Conservation (phyloP, 2,113 vertebrate species). For the Picathartes gymnocephalus region DNA sequence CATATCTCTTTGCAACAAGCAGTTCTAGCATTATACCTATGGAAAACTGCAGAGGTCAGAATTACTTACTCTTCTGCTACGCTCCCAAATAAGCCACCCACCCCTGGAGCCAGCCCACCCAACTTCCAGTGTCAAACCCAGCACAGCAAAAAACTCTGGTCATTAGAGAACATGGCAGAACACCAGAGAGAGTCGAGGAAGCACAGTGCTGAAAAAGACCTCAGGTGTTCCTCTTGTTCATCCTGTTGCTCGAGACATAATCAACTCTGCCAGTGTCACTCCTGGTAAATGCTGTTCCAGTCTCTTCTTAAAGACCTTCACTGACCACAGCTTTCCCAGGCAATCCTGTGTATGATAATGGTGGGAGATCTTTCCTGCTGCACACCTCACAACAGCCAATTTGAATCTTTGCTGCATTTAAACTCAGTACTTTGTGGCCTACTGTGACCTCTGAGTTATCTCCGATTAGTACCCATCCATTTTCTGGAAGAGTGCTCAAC, state of each 20-base stretch:
- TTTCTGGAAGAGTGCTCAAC: background rate
- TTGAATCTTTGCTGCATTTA: background rate
- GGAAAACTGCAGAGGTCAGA: background rate
- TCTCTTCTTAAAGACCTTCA: background rate
- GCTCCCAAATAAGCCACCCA: background rate
- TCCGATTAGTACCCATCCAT: background rate
- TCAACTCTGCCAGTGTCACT: background rate
- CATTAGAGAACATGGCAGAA: background rate
- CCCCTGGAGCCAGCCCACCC: background rate
- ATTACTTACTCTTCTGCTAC: background rate
- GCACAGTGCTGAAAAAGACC: background rate
- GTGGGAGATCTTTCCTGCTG: background rate
- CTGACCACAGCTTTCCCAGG: background rate
- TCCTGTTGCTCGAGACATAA: background rate
- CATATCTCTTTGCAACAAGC: background rate
- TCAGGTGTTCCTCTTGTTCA: background rate
- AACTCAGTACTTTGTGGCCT: background rate
- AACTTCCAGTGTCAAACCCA: background rate
- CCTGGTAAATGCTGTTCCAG: background rate
- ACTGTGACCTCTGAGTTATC: background rate
- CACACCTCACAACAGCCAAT: background rate
- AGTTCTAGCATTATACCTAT: background rate
- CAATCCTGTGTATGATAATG: background rate
- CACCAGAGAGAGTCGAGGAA: fast-evolving
- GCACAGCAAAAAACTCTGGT: background rate